phyloP scores from a whole-genome alignment of 1,140 invertebrate genomes.

The Caenorhabditis brenneri region DNA sequence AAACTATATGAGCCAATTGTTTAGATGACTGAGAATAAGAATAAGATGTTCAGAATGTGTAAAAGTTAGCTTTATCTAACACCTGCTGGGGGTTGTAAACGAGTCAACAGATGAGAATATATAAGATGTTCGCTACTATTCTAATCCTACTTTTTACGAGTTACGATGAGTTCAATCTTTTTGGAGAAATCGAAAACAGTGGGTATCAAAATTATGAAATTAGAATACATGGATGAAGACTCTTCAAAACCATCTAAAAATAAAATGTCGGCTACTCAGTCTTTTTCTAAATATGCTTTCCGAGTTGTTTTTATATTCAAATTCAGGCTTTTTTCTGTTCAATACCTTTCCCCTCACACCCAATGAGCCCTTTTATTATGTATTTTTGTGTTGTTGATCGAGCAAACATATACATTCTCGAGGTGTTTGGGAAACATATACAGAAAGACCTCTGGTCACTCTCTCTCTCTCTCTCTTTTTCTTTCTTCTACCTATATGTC shows the following conservation, averaged over 20 bases:
- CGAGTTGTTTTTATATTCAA: background rate
- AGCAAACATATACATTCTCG: constrained; percentile 32
- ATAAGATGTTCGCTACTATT: too few species aligned
- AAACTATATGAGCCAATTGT: background rate
- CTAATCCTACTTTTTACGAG: too few species aligned
- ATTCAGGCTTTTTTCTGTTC: background rate
- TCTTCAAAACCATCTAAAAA: too few species aligned
- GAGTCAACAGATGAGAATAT: too few species aligned
- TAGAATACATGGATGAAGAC: too few species aligned
- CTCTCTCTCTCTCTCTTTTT: background rate
- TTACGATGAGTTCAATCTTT: too few species aligned
- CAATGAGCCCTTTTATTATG: background rate
- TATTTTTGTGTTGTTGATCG: background rate
- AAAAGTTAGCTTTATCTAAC: background rate
- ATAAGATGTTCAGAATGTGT: background rate
- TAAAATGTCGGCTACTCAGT: background rate
- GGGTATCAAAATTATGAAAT: too few species aligned
- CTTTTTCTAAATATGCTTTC: background rate
- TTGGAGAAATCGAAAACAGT: too few species aligned
- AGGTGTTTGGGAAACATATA: constrained; percentile 42
- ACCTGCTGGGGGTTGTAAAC: background rate
- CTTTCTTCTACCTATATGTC: background rate
- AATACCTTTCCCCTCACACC: background rate
- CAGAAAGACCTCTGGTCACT: constrained; percentile 1
- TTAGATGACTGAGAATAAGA: background rate